phyloP scores from a whole-genome alignment of 2,888 invertebrate species.

The Orthosia gothica region DNA sequence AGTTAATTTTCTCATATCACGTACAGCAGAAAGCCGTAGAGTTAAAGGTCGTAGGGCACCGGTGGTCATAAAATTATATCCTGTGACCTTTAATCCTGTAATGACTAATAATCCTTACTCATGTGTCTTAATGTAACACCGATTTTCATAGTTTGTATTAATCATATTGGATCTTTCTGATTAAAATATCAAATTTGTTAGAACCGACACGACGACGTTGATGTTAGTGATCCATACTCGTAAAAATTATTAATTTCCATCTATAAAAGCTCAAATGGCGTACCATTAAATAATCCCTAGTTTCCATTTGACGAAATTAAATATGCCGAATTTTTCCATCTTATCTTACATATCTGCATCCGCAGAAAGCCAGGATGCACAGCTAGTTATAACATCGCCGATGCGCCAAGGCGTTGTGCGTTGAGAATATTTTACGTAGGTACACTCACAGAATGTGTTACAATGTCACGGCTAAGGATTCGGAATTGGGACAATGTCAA shows the following conservation, averaged over 20 bases:
- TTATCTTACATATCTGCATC: slow-evolving; percentile 40
- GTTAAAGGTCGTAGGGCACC: slow-evolving; percentile 37
- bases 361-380: slow-evolving; percentile 55
- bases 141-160: too few species aligned
- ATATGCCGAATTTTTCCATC: accelerated
- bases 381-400: slow-evolving; percentile 48
- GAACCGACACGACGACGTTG: too few species aligned
- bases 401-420: slow-evolving; percentile 69
- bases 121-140: too few species aligned
- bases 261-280: neutral
- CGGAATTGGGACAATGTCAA: slow-evolving; percentile 67
- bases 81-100: slow-evolving; percentile 26
- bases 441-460: slow-evolving; percentile 68
- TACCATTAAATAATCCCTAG: accelerated
- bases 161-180: too few species aligned
- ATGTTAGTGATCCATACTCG: too few species aligned
- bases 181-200: too few species aligned
- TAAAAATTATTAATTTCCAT: neutral
- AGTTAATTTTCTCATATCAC: slow-evolving; percentile 24
- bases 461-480: slow-evolving; percentile 67
- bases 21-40: slow-evolving; percentile 4
- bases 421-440: slow-evolving; percentile 65
- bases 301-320: neutral
- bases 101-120: too few species aligned
- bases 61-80: slow-evolving; percentile 37